phyloP scores from a whole-genome alignment of 2,888 invertebrate genomes.

The Coenonympha glycerion region DNA sequence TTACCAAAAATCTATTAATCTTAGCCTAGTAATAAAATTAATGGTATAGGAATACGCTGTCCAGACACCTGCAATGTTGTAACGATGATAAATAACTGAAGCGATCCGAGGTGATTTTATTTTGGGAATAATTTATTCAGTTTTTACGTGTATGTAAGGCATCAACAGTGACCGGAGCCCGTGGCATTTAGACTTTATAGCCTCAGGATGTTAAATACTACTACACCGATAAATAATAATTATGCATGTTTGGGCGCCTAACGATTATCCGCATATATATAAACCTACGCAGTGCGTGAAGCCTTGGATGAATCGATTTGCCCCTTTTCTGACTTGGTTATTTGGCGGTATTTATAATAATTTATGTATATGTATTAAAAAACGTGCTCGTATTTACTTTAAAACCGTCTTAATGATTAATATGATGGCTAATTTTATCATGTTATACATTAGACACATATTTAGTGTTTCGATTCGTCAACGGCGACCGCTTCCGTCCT shows the following conservation, averaged over 20 bases:
- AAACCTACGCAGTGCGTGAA: background rate
- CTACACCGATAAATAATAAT: too few relatives aligned
- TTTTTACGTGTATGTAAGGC: background rate
- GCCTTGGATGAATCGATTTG: conserved; percentile 1
- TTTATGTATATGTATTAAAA: background rate
- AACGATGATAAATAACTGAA: background rate
- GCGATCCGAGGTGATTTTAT: background rate
- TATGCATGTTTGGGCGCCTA: too few relatives aligned
- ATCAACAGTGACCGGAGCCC: background rate
- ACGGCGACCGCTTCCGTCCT: conserved; percentile 9
- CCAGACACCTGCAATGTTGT: background rate
- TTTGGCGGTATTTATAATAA: background rate
- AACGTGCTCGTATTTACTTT: background rate
- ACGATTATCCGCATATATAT: background rate
- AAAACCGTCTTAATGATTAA: background rate
- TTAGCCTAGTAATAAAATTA: background rate
- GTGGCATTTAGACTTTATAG: conserved; percentile 3
- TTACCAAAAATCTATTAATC: too few relatives aligned
- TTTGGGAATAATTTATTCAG: background rate
- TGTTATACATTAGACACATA: too few relatives aligned
- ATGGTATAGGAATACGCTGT: background rate
- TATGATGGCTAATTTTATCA: conserved; percentile 8
- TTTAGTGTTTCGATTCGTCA: conserved; percentile 7
- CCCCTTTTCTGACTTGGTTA: conserved; percentile 2
- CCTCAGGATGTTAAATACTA: background rate